phyloP scores from a whole-genome alignment of 2,888 invertebrate species.

The Cephonodes hylas region DNA sequence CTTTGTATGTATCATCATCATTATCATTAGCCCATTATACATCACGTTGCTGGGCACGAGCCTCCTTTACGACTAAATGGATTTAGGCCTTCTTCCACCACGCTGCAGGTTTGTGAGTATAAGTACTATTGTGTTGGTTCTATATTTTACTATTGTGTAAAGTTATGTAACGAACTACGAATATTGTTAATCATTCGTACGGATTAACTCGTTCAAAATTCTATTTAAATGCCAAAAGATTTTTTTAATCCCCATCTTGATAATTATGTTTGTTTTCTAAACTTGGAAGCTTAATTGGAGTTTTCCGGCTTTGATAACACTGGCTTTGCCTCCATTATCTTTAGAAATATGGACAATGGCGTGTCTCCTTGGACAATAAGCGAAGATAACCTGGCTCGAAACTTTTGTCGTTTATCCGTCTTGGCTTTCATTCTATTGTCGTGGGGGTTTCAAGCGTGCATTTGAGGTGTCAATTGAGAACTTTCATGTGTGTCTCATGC shows the following conservation, averaged over 20 bases:
- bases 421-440: not conserved
- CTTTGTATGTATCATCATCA: too few relatives aligned
- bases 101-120: too few relatives aligned
- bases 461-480: not conserved
- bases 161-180: too few relatives aligned
- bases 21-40: too few relatives aligned
- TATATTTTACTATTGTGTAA: too few relatives aligned
- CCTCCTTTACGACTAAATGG: too few relatives aligned
- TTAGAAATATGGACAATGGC: not conserved
- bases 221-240: not conserved
- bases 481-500: too few relatives aligned
- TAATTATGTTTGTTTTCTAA: not conserved
- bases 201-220: too few relatives aligned
- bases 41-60: too few relatives aligned
- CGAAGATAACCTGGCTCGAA: not conserved
- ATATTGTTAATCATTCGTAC: too few relatives aligned
- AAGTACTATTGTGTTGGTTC: too few relatives aligned
- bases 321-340: not conserved
- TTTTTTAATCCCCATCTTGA: not conserved
- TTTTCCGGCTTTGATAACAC: not conserved
- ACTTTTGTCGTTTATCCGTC: not conserved
- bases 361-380: not conserved
- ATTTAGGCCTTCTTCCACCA: too few relatives aligned
- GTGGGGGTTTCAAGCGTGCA: not conserved
- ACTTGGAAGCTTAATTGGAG: not conserved